Evolutionary conservation across 2,113 vertebrate genomes (phyloP), one percentile per base, ranked within the genome.

Genomic region (Zosterops lateralis): DNA sequence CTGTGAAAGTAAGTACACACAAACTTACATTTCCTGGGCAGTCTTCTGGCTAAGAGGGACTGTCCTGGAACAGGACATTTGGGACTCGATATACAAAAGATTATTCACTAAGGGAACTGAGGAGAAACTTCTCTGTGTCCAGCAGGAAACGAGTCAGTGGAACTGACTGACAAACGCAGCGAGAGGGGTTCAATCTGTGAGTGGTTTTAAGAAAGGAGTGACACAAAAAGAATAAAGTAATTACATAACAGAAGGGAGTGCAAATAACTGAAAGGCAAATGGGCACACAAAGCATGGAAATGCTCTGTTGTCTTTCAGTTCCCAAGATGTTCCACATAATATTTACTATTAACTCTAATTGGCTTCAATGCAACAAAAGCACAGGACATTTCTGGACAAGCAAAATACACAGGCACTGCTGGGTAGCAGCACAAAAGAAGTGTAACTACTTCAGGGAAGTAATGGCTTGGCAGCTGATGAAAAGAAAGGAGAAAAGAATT

Each of bases 271-370:
- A 71, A 42, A 42, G 45, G 48, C 26, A 84, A 91, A 73, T 24
- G 40, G 70, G 74, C 64, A 89, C 38, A 70, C 14, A 74, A 26
- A 75, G 44, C 25, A 31, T 18, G 14, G 12, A 73, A 31, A 28
- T 45, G 29, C 19, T 89, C 34, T 42, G 48, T 44, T 94, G 65
- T 48, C 62, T 87, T 89, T 80, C 70, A 83, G 66, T 32, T 78
- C 84, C 58, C 77, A 60, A 77, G 70, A 89, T 80, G 70, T 61
- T 85, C 60, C 70, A 56, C n/a, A 29, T 88, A 64, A 89, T 83
- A 64, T 90, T 92, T 85, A 91, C 79, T 66, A 87, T 91, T 72
- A 89, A 14, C 36, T 64, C 64, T 91, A 93, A 95, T 50, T 67
- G 60, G 94, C 81, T 90, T 92, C 21, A 61, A 11, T 40, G 57